Conservation (phyloP, 2,888 invertebrate species). For the Tholera decimalis region DNA sequence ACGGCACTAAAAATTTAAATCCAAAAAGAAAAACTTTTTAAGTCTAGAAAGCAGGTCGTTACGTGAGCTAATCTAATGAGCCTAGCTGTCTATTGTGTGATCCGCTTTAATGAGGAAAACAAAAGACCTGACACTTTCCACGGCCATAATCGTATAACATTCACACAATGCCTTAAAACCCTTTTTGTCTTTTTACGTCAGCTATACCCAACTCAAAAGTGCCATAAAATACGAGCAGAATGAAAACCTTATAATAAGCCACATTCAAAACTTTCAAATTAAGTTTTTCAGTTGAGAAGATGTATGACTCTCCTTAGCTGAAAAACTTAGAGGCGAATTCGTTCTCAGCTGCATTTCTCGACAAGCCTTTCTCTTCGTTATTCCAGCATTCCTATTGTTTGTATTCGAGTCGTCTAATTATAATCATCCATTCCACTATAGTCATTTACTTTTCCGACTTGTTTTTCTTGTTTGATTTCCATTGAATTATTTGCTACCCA, state of each 20-base stretch:
- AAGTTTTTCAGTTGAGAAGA: constrained; percentile 7
- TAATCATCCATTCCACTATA: constrained; percentile 54
- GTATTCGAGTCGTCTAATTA: constrained; percentile 50
- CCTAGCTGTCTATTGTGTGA: constrained; percentile 19
- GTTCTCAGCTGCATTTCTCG: constrained; percentile 42
- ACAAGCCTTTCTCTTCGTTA: constrained; percentile 16
- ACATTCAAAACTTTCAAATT: constrained; percentile 42
- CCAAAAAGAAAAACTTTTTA: background rate
- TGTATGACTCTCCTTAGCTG: too few relatives aligned
- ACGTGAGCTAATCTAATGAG: constrained; percentile 10
- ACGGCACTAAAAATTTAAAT: background rate
- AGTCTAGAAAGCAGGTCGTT: background rate
- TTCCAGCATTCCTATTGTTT: constrained; percentile 38
- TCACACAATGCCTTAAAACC: constrained; percentile 35
- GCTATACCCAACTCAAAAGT: constrained; percentile 23
- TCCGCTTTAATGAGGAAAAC: constrained; percentile 36
- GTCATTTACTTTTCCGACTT: constrained; percentile 47
- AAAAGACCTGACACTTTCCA: constrained; percentile 37
- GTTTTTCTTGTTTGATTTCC: constrained; percentile 46
- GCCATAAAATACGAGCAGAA: constrained; percentile 36
- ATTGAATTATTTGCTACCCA: constrained; percentile 38
- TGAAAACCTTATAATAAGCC: constrained; percentile 29
- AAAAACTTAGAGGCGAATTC: constrained; percentile 13
- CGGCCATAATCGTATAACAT: constrained; percentile 46
- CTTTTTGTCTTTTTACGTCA: constrained; percentile 38